Conservation (phyloP, 2,113 vertebrate genomes). For the Erinaceus europaeus region DNA sequence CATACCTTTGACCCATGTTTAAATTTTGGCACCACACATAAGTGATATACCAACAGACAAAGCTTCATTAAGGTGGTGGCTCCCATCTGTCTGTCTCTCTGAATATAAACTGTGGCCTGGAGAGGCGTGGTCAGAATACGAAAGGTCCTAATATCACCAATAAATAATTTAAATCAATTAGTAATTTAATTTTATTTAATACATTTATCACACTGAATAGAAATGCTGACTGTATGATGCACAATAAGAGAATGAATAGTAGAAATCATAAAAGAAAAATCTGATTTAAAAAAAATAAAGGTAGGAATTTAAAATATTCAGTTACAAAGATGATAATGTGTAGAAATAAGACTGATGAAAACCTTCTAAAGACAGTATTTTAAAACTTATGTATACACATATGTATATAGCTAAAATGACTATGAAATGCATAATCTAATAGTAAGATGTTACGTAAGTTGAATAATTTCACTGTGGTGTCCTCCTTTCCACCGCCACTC, state of each 20-base stretch:
- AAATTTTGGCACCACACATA: too few relatives aligned
- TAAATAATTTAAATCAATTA: too few relatives aligned
- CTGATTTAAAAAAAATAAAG: conserved; percentile 3
- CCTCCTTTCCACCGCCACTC: conserved; percentile 30
- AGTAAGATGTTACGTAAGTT: conserved; percentile 14
- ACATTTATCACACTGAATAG: too few relatives aligned
- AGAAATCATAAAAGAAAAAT: background rate
- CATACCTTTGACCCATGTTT: background rate
- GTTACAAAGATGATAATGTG: conserved; percentile 42
- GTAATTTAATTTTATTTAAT: too few relatives aligned
- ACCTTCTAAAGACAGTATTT: conserved; percentile 27
- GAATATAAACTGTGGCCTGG: too few relatives aligned
- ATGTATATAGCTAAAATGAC: conserved; percentile 30
- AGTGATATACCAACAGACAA: too few relatives aligned
- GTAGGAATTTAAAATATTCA: background rate
- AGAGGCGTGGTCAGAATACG: too few relatives aligned
- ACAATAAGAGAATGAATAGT: background rate
- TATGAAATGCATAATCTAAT: conserved; percentile 54
- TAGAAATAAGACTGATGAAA: conserved; percentile 43
- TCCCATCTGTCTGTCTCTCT: too few relatives aligned
- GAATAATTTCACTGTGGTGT: conserved; percentile 11
- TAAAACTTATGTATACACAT: background rate
- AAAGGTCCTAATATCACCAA: too few relatives aligned
- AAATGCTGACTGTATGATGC: background rate
- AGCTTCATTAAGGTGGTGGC: too few relatives aligned